Base-by-base conservation (phyloP, 2,888 invertebrate species). In the Antheraea yamamai region DNA sequence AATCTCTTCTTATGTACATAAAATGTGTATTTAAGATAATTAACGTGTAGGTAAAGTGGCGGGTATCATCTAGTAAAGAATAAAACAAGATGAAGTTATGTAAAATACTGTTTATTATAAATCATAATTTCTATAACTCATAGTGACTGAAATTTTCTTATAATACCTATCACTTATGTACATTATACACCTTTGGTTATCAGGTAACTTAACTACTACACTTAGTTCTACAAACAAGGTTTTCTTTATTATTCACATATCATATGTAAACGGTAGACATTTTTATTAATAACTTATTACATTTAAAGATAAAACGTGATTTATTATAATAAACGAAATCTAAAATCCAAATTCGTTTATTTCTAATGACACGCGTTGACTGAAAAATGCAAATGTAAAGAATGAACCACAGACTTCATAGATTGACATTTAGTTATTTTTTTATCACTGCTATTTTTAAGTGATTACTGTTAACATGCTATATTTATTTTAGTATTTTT, bases 151-250 rank as follows among this genome's bases (percentile, higher is more conserved):
- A 85, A 85, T 84, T 84, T 78, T 79, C 84, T 83, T 84, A 86
- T 77, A 81, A 77, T 70, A 70, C 39, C 68, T 70, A 70, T 70
- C 39, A 39, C 70, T 39, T 39, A 70, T n/a, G 39, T 82, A 82
- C 85, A 86, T n/a, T 87, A 85, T 87, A 91, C 82, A 91, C 88
- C 93, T 94, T 94, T 94, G 94, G 94, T 93, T 92, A 91, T 89
- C 89, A 91, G 93, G 93, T 93, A 93, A 93, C 92, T 88, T 85
- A 81, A 83, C 87, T 88, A 86, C 76, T 77, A 77, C 79, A 47
- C 74, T 80, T 77, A 55, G 61, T 77, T 72, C 78, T 72, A 75
- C 72, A 76, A 77, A 72, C 4, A 61, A 39, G 61, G n/a, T 30
- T 10, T 58, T 71, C 23, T 47, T 30, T 20, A 70, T 23, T 58